Base-by-base conservation (phyloP, 2,888 invertebrate genomes). In the Orthosia cruda region DNA sequence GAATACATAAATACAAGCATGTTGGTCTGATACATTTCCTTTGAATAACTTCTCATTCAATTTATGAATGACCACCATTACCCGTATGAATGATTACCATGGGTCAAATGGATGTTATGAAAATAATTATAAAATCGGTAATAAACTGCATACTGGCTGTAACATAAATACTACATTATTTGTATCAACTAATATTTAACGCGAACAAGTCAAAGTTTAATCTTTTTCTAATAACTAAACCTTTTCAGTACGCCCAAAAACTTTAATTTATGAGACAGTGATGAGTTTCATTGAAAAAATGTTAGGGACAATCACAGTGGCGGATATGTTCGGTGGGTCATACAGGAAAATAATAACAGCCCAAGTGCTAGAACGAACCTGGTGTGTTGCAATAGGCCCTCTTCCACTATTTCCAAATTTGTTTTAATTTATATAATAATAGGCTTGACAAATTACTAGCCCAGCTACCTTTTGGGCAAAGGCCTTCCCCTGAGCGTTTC, bases 201-300 rank as follows among this genome's bases (percentile, higher is more conserved):
- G 18, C 57, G 26, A 54, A 68, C 74, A 80, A 80, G 81, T 71
- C 71, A 71, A 65, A 71, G 71, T 81, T 68, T 80, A 65, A 50
- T 62, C 74, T 80, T 71, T 54, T 32, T 55, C 57, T 64, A 61
- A 59, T 15, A 55, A 64, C 55, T 64, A 77, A 55, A 55, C 5
- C 4, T 23, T 66, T 16, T 13, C 13, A 65, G 5, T 63, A 32
- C 3, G 9, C 13, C 15, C 16, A 49, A 52, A 57, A n/a, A 40
- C 2, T 40, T 23, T 68, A 0, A 40, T 40, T 40, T 40, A 9
- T 9, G 52, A 50, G 40, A n/a, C 1, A 40, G 15, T 23, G 7
- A 18, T 45, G 23, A 59, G 20, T 54, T 54, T 70, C 79, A n/a
- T 59, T 61, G 40, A 70, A 47, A 59, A 61, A 67, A 3, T 15